phyloP scores from a whole-genome alignment of 2,113 vertebrate genomes.

The Rhodinocichla rosea region DNA sequence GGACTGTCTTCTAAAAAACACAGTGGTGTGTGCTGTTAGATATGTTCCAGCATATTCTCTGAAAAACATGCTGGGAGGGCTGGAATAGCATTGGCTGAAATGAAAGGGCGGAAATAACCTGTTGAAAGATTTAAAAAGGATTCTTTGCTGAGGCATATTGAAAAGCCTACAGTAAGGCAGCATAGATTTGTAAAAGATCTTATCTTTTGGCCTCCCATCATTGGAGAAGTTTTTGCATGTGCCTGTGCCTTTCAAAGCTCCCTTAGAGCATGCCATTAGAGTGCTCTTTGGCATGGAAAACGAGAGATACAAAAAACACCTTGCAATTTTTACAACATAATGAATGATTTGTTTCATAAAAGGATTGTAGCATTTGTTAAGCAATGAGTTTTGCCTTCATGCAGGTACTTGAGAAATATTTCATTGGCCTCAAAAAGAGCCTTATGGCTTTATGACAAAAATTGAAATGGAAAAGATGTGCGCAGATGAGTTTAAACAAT shows the following conservation, averaged over 20 bases:
- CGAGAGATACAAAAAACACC: neutral
- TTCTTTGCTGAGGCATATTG: neutral
- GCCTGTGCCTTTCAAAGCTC: neutral
- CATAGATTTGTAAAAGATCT: neutral
- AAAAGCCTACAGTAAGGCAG: neutral
- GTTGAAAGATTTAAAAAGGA: neutral
- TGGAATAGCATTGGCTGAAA: neutral
- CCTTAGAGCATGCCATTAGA: neutral
- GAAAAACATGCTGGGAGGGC: neutral
- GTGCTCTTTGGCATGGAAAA: neutral
- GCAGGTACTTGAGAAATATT: neutral
- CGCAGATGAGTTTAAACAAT: neutral
- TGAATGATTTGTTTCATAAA: neutral
- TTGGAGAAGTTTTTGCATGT: neutral
- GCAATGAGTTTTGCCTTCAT: neutral
- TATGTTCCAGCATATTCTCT: neutral
- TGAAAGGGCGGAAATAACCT: neutral
- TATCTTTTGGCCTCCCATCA: neutral
- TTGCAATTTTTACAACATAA: neutral
- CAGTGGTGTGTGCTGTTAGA: neutral
- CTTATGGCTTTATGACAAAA: neutral
- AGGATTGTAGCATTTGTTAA: neutral
- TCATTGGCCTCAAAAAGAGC: neutral
- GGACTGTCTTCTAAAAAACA: neutral
- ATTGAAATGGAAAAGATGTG: neutral